Evolutionary conservation across 1,140 invertebrate genomes (phyloP), one percentile per base, ranked within the genome.

Genomic region (Acromyrmex charruanus): DNA sequence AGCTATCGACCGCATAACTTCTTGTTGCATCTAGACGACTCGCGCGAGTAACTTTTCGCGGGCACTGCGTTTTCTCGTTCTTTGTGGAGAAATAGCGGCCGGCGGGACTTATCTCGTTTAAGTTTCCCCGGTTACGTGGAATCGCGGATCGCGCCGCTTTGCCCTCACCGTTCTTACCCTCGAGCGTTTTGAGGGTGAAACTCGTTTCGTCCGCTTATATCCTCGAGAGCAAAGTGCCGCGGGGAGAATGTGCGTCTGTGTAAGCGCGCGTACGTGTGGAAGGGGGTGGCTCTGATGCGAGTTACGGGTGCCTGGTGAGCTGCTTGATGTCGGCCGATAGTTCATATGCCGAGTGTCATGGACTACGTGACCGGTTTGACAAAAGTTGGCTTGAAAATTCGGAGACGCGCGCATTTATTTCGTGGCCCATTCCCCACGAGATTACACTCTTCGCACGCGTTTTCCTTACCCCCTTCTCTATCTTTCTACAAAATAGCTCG

Each of bases 351-450:
- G 91, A 90, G 87, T 92, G 91, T 92, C 92, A 88, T 86, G 74
- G 68, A 79, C 75, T 89, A 92, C 91, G 92, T 92, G 92, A 89
- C 89, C 79, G 74, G 87, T 86, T 82, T 92, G 85, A 90, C 89
- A 91, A 93, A 89, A 84, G 86, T 75, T 87, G 28, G n/a, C 49
- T 92, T 86, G 88, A 92, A 92, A 92, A 92, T 91, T 91, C 79
- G 85, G 85, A 90, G 90, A 84, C 89, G 88, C 87, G 90, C 88
- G 90, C 92, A 92, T 92, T 92, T 92, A 92, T 92, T 92, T 92
- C 90, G 90, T 85, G 77, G 71, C 61, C 87, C 79, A 77, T 72
- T 18, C 35, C 80, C 75, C 84, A 77, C 79, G 85, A 90, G 90
- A 92, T 92, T 91, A 86, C 71, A 88, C 85, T 84, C 77, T 87